Evolutionary conservation across 2,888 invertebrate species (phyloP), one percentile per base, ranked within the genome.

Genomic region (Lochmaea capreae): DNA sequence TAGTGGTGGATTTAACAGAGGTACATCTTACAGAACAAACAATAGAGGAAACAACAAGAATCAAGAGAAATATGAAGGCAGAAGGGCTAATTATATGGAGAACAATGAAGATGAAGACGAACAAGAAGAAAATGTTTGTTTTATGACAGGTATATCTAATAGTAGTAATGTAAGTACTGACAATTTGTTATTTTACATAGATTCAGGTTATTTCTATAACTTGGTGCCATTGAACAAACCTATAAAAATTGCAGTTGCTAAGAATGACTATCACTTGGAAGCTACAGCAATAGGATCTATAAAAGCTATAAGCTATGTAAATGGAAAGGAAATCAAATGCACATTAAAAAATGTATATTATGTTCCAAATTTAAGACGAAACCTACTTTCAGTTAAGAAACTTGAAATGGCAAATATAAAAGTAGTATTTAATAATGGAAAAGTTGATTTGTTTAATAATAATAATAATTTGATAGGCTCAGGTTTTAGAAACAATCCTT

Each of bases 161-260:
- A 46, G 18, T 3, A 26, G 26, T 46, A 43, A 68, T 57, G 16
- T 42, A 39, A 52, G 43, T 43, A 67, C n/a, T 62, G 66, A 71
- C 54, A 57, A 68, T 59, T n/a, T 71, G 39, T 46, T 42, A 12
- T 75, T 75, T 75, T 72, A 42, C 57, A 69, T 75, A 42, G 75
- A 72, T 46, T 72, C 72, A 14, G 75, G 72, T 16, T 75, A 58
- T 52, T 74, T 71, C 57, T 65, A 57, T 42, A 57, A 67, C 42
- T 22, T 67, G 16, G 39, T 70, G n/a, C 18, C 22, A 22, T 66
- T 71, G 12, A 62, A 74, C 10, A 58, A 67, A 33, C 67, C 70
- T n/a, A 66, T 67, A 43, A 71, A 74, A 71, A 71, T 67, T 63
- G 67, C 71, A 57, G 59, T 73, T 58, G 65, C 69, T 16, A 73